phyloP scores from a whole-genome alignment of 2,888 invertebrate genomes.

The Adela reaumurella region DNA sequence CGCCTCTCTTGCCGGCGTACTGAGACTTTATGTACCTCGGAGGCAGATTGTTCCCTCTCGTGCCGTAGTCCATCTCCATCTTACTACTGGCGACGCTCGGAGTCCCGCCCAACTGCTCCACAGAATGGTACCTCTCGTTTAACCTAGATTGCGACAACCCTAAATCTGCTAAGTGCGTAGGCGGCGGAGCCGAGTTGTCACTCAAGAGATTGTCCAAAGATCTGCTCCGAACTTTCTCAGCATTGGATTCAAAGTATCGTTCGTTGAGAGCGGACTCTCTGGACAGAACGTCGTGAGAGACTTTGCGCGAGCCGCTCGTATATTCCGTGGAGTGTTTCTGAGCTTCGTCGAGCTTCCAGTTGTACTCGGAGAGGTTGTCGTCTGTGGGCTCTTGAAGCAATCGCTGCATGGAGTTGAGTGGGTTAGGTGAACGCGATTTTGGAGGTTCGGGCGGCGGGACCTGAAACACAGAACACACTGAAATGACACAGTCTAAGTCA shows the following conservation, averaged over 20 bases:
- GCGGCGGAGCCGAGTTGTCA: slow-evolving; percentile 58
- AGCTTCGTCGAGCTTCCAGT: slow-evolving; percentile 43
- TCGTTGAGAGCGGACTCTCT: slow-evolving; percentile 83
- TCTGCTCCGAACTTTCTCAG: slow-evolving; percentile 72
- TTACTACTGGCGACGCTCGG: slow-evolving; percentile 56
- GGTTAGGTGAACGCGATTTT: slow-evolving; percentile 40
- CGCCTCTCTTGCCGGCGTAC: slow-evolving; percentile 74
- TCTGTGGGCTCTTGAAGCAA: slow-evolving; percentile 44
- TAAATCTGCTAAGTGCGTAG: slow-evolving; percentile 65
- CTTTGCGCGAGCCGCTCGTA: slow-evolving; percentile 55
- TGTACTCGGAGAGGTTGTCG: slow-evolving; percentile 40
- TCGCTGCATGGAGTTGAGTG: slow-evolving; percentile 27
- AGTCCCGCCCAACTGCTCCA: slow-evolving; percentile 66
- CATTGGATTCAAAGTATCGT: slow-evolving; percentile 72
- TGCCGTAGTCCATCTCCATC: slow-evolving; percentile 67
- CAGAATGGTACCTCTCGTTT: slow-evolving; percentile 86
- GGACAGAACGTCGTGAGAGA: slow-evolving; percentile 73
- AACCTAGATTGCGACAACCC: slow-evolving; percentile 82
- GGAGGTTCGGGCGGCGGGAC: slow-evolving; percentile 70
- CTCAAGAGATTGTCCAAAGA: slow-evolving; percentile 79
- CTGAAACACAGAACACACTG: slow-evolving; percentile 21
- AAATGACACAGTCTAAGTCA: too few relatives aligned
- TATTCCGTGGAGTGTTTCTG: slow-evolving; percentile 10
- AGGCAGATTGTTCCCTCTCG: slow-evolving; percentile 51
- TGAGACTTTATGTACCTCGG: slow-evolving; percentile 82